Evolutionary conservation across 1,140 invertebrate species (phyloP).

Genomic region (Drosophila melanogaster): Release_6_plus_ISO1_MT NC_004354.4:14497501-14498000

Average conservation of each 20-base stretch:
- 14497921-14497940: conserved; percentile 21
- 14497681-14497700: conserved; percentile 63
- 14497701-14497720: conserved; percentile 18
- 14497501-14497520: conserved; percentile 8
- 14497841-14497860: conserved; percentile 50
- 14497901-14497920: conserved; percentile 40
- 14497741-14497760: background rate
- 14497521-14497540: conserved; percentile 8
- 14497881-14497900: conserved; percentile 50
- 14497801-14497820: conserved; percentile 8
- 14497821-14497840: conserved; percentile 3
- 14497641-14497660: conserved; percentile 39
- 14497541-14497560: conserved; percentile 37
- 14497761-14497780: conserved; percentile 63
- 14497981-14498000: background rate
- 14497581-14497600: conserved; percentile 36
- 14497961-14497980: background rate
- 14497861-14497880: conserved; percentile 53
- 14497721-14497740: background rate
- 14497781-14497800: conserved; percentile 59
- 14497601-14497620: conserved; percentile 31
- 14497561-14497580: conserved; percentile 46
- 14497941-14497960: conserved; percentile 7
- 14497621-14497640: conserved; percentile 20
- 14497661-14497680: conserved; percentile 46